A percentile compares a stretch with the other conserved stretches of the same genome.
Conservation (phyloP, 1,140 invertebrate genomes). For the Pseudomyrmex concolor region DNA sequence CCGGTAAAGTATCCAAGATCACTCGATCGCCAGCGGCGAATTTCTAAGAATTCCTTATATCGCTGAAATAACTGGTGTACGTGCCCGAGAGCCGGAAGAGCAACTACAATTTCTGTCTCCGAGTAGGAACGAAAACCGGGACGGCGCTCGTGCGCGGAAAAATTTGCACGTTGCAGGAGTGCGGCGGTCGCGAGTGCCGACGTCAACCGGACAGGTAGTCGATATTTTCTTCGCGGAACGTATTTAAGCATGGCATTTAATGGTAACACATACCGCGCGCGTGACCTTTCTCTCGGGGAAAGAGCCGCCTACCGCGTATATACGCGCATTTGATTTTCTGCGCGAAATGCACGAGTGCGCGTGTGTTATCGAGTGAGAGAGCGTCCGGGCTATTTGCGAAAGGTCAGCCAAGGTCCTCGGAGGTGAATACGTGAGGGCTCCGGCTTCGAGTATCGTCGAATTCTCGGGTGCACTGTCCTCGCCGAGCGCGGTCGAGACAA, state of each 20-base stretch:
- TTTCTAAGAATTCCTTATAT: slow-evolving; percentile 63
- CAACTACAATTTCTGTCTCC: slow-evolving; percentile 29
- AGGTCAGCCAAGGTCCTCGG: slow-evolving; percentile 43
- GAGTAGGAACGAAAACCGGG: slow-evolving; percentile 36
- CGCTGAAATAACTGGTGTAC: slow-evolving; percentile 62
- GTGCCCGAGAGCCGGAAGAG: slow-evolving; percentile 41
- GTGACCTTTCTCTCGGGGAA: slow-evolving; percentile 41
- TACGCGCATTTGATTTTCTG: slow-evolving; percentile 55
- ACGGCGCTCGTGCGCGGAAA: slow-evolving; percentile 5
- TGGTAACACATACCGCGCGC: slow-evolving; percentile 21
- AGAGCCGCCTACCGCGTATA: slow-evolving; percentile 1
- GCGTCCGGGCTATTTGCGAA: slow-evolving; percentile 46
- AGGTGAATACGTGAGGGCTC: slow-evolving; percentile 55
- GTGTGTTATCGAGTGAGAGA: slow-evolving; percentile 27
- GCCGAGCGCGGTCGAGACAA: slow-evolving; percentile 8
- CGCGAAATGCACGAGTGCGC: slow-evolving; percentile 42
- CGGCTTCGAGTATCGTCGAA: slow-evolving; percentile 35
- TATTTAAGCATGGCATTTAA: slow-evolving; percentile 60
- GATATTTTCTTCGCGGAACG: slow-evolving; percentile 44
- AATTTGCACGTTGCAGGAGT: slow-evolving; percentile 19
- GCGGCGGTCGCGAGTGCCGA: neutral
- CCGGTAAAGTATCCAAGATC: slow-evolving; percentile 66
- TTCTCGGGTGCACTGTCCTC: neutral
- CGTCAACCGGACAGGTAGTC: slow-evolving; percentile 36
- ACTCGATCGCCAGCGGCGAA: slow-evolving; percentile 62